These are phyloP conservation scores for Macrochelys suwanniensis DNA, from an alignment of 2,797 vertebrate species.

Conservation along the genomic window DNA sequence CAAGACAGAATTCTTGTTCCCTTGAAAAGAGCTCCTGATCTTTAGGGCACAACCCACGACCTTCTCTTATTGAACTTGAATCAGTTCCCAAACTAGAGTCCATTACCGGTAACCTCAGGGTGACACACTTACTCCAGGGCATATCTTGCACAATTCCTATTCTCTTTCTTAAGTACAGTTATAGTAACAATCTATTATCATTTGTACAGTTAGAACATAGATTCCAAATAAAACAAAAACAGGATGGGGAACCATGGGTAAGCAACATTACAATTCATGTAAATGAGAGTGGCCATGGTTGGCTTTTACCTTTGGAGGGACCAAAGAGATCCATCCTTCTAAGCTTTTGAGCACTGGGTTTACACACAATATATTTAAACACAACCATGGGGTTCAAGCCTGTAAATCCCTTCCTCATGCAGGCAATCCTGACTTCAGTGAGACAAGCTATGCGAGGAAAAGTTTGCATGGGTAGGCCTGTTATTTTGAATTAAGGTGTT, in stretches of 20 bases:
- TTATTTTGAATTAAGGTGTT: rapidly evolving
- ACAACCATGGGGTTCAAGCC: rapidly evolving
- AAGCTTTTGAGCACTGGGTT: neutral
- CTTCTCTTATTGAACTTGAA: neutral
- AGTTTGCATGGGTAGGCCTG: rapidly evolving
- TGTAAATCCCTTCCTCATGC: rapidly evolving
- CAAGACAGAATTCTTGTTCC: neutral
- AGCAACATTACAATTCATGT: neutral
- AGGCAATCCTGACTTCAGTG: neutral
- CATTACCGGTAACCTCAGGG: neutral
- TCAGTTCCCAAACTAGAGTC: neutral
- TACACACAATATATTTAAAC: neutral
- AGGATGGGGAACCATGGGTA: neutral
- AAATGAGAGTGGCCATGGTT: neutral
- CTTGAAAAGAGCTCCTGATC: neutral
- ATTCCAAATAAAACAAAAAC: neutral
- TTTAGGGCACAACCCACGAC: neutral
- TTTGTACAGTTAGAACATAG: neutral
- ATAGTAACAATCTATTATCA: neutral
- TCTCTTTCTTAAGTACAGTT: neutral
- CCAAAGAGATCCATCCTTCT: neutral
- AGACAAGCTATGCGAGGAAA: rapidly evolving
- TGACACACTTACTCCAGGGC: neutral
- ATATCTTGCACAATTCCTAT: neutral
- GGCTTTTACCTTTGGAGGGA: neutral